Conservation (phyloP, 1,140 invertebrate genomes). For the Sinonovacula constricta region DNA sequence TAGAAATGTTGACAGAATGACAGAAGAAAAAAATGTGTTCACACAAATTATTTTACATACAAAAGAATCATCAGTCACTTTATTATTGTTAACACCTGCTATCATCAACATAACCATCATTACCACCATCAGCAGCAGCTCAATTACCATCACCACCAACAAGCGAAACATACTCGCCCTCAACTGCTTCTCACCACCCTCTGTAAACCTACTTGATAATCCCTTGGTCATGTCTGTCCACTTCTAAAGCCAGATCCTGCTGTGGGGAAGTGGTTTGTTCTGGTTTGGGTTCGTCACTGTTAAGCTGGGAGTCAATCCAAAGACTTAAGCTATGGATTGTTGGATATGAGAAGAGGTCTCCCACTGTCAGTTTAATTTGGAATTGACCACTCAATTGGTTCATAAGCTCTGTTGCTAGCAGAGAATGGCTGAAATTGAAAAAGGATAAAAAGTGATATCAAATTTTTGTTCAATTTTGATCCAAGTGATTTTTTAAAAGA, state of each 20-base stretch:
- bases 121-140: no score
- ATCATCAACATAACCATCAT: no score
- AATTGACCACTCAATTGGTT: slow-evolving; percentile 75
- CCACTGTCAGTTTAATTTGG: slow-evolving; percentile 72
- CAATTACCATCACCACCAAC: no score
- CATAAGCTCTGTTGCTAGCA: slow-evolving; percentile 79
- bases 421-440: slow-evolving; percentile 78
- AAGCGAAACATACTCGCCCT: no score
- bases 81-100: no score
- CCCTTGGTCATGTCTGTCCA: slow-evolving; percentile 77
- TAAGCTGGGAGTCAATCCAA: slow-evolving; percentile 70
- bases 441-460: not conserved
- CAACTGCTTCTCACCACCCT: no score
- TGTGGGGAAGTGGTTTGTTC: not conserved
- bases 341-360: slow-evolving; percentile 77
- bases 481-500: no score
- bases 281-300: slow-evolving; percentile 33
- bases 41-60: no score
- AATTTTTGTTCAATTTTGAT: no score
- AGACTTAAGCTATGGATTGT: slow-evolving; percentile 76
- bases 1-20: no score
- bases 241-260: slow-evolving; percentile 75
- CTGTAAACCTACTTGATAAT: slow-evolving; percentile 72
- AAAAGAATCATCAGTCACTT: no score
- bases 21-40: no score